Evolutionary conservation across 2,888 invertebrate genomes (phyloP).

Genomic region (Cheilosia vulpina): DNA sequence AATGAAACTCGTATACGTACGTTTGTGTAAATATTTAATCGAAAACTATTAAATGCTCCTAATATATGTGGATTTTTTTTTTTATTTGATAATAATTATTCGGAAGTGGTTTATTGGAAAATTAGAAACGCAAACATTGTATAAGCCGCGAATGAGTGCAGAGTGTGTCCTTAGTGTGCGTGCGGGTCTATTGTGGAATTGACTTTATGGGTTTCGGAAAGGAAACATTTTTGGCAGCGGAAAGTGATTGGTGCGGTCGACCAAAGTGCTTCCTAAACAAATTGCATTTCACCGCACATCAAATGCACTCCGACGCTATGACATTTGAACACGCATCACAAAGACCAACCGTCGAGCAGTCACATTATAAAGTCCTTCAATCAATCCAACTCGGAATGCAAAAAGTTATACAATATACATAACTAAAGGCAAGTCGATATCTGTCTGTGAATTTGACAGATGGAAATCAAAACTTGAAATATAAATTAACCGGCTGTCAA

Average conservation of each 20-base stretch:
- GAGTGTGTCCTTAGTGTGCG: neutral
- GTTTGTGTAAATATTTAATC: conserved; percentile 59
- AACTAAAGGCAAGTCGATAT: neutral
- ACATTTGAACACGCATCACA: no score
- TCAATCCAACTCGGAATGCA: neutral
- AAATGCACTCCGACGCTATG: no score
- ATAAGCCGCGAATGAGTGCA: neutral
- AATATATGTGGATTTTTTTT: conserved; percentile 12
- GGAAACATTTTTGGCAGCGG: no score
- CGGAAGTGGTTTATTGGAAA: conserved; percentile 24
- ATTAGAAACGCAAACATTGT: conserved; percentile 32
- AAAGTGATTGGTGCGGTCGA: neutral
- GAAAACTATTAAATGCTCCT: conserved; percentile 48
- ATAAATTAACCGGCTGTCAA: neutral
- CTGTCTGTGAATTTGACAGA: neutral
- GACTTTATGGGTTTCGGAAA: no score
- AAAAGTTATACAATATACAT: neutral
- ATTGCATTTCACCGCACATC: neutral
- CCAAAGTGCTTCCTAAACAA: neutral
- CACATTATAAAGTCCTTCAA: no score
- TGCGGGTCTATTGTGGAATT: neutral
- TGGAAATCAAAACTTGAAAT: neutral
- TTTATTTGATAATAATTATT: conserved; percentile 20
- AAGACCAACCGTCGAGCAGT: neutral
- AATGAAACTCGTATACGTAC: no score